phyloP scores from a whole-genome alignment of 2,888 invertebrate species.

The Drosophila diplacantha region DNA sequence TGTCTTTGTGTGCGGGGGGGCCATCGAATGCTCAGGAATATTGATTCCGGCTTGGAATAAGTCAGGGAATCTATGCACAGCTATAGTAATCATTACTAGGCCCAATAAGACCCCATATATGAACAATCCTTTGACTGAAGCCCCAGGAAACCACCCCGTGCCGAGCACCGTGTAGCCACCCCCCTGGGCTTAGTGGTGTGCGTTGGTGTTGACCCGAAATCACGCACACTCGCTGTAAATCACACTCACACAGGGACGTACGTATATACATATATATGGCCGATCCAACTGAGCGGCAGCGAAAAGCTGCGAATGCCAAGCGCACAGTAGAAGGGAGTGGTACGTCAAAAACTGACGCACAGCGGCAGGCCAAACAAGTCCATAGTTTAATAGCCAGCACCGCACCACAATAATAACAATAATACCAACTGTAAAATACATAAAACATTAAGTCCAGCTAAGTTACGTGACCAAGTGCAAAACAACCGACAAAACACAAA shows the following conservation, averaged over 20 bases:
- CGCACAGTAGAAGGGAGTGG: slow-evolving; percentile 78
- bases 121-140: slow-evolving; percentile 5
- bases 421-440: slow-evolving; percentile 44
- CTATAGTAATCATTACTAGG: slow-evolving; percentile 14
- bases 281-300: slow-evolving; percentile 46
- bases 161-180: slow-evolving; percentile 17
- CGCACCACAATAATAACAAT: slow-evolving; percentile 28
- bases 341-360: slow-evolving; percentile 79
- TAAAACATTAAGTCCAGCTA: slow-evolving; percentile 30
- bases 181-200: slow-evolving; percentile 25
- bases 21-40: slow-evolving; percentile 29
- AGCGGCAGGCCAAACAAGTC: slow-evolving; percentile 73
- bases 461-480: slow-evolving; percentile 34
- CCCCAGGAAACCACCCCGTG: slow-evolving; percentile 25
- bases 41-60: slow-evolving; percentile 43
- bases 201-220: slow-evolving; percentile 63
- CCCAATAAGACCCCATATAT: background rate
- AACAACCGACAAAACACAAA: background rate
- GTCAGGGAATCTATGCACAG: slow-evolving; percentile 14
- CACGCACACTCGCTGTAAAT: slow-evolving; percentile 70
- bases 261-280: slow-evolving; percentile 42
- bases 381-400: slow-evolving; percentile 51
- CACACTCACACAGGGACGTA: slow-evolving; percentile 45
- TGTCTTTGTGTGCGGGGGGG: slow-evolving; percentile 61
- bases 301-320: slow-evolving; percentile 62